These are phyloP conservation scores for Chrysopa pallens DNA, from an alignment of 1,140 invertebrate genomes.

Conservation along the genomic window DNA sequence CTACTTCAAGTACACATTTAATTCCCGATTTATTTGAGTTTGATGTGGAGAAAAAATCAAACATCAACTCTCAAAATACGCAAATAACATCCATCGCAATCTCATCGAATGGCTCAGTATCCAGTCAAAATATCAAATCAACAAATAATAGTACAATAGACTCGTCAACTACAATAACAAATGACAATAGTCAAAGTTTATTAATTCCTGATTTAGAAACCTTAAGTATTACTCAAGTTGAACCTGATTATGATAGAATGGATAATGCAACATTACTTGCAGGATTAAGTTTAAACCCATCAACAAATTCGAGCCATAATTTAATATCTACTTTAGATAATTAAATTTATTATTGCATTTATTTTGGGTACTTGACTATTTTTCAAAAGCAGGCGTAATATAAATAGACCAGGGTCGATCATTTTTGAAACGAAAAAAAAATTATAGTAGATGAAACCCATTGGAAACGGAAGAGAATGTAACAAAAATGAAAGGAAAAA, in stretches of 20 bases:
- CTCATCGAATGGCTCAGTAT: background rate
- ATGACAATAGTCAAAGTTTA: background rate
- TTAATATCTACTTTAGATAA: background rate
- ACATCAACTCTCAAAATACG: background rate
- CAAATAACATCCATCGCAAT: background rate
- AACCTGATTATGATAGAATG: conserved; percentile 21
- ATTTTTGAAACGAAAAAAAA: no score
- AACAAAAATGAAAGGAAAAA: no score
- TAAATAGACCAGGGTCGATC: no score
- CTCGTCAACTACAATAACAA: background rate
- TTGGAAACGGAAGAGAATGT: no score
- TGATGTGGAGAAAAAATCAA: background rate
- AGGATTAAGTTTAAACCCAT: conserved; percentile 12
- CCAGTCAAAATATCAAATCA: background rate
- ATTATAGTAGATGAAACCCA: no score
- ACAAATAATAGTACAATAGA: background rate
- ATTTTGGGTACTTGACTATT: no score
- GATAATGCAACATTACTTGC: conserved; percentile 20
- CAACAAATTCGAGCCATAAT: background rate
- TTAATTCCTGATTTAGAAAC: background rate
- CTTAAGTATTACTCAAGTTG: conserved; percentile 2
- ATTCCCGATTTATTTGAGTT: background rate
- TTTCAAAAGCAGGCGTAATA: no score
- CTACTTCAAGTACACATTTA: background rate
- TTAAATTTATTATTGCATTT: no score